These are phyloP conservation scores for Apus apus DNA, from an alignment of 2,113 vertebrate species.

Conservation along the genomic window DNA sequence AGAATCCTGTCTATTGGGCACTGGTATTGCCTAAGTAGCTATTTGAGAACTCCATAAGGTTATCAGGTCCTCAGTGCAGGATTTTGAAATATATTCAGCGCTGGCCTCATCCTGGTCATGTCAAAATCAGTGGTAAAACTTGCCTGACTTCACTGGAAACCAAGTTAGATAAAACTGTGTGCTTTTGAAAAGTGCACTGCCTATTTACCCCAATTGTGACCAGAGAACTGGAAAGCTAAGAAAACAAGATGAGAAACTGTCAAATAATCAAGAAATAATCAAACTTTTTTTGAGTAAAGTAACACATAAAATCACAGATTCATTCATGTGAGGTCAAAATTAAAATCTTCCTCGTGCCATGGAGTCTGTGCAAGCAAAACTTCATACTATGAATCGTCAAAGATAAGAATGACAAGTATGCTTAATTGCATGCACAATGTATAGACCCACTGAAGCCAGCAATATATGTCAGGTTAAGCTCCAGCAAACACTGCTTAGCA, in stretches of 20 bases:
- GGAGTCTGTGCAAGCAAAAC: neutral
- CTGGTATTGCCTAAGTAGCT: neutral
- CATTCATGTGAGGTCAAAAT: neutral
- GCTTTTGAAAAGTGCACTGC: neutral
- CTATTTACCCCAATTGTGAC: too few relatives aligned
- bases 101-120: neutral
- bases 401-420: neutral
- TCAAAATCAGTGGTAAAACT: neutral
- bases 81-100: neutral
- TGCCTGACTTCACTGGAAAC: neutral
- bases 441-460: neutral
- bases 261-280: neutral
- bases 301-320: neutral
- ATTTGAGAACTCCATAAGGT: neutral
- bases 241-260: neutral
- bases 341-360: neutral
- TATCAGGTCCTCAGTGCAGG: neutral
- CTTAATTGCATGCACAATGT: neutral
- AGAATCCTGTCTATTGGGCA: neutral
- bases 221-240: neutral
- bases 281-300: neutral
- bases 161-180: accelerated
- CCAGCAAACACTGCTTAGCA: neutral
- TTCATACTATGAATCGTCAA: neutral
- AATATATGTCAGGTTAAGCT: neutral